A percentile compares a stretch with the other conserved stretches of the same genome.
These are phyloP conservation scores for Elanus axillaris DNA, from an alignment of 2,113 vertebrate species.

Conservation along the genomic window DNA sequence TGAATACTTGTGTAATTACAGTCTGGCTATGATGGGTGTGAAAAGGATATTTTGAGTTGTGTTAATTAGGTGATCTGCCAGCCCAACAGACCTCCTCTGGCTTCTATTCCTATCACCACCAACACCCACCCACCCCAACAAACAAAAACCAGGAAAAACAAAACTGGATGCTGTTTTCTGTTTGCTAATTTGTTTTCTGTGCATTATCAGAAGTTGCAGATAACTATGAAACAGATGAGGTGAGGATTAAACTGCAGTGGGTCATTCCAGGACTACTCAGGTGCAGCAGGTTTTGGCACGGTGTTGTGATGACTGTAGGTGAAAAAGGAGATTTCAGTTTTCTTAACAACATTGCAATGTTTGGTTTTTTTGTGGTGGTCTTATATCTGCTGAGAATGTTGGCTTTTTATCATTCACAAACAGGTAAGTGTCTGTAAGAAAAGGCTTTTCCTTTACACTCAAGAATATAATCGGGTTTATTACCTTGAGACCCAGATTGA, in stretches of 20 bases:
- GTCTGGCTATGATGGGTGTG: not conserved
- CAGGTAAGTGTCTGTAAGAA: not conserved
- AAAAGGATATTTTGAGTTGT: not conserved
- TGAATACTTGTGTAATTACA: not conserved
- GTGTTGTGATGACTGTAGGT: not conserved
- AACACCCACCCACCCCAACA: not conserved
- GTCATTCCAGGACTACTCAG: not conserved
- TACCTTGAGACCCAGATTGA: not conserved
- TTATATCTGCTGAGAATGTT: not conserved
- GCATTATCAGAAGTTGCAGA: not conserved
- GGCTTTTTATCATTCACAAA: not conserved
- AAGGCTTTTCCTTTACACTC: not conserved
- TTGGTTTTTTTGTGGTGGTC: not conserved
- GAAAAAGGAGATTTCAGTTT: not conserved
- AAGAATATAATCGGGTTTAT: not conserved
- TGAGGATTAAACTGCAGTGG: not conserved
- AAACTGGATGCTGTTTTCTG: not conserved
- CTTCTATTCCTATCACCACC: not conserved
- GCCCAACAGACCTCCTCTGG: not conserved
- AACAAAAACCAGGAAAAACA: not conserved
- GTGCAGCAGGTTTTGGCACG: not conserved
- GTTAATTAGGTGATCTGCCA: not conserved
- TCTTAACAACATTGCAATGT: not conserved
- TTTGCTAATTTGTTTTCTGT: not conserved
- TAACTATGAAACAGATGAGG: not conserved